phyloP scores from a whole-genome alignment of 2,113 vertebrate genomes.

The Miniopterus natalensis region DNA sequence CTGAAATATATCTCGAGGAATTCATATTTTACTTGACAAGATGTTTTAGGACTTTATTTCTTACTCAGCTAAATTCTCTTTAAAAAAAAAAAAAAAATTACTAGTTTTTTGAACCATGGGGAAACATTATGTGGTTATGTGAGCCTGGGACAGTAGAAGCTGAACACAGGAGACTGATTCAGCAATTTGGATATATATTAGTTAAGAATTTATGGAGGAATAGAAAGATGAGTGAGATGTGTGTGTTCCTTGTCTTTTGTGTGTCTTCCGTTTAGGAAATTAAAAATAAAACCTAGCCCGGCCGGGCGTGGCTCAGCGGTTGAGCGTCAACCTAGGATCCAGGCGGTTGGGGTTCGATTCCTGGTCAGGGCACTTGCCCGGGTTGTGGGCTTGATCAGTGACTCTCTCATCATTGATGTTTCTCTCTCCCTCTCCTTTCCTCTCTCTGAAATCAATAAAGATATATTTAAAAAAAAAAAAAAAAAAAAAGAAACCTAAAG shows the following conservation, averaged over 20 bases:
- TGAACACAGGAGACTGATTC: neutral
- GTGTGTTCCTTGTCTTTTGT: neutral
- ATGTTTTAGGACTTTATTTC: conserved; percentile 1
- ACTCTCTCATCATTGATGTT: too few relatives aligned
- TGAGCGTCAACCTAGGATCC: too few relatives aligned
- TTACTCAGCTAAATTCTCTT: neutral
- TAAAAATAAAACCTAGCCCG: neutral
- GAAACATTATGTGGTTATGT: neutral
- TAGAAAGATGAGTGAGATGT: neutral
- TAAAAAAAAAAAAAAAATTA: neutral
- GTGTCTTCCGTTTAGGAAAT: neutral
- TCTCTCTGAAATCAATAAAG: too few relatives aligned
- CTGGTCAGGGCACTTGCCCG: too few relatives aligned
- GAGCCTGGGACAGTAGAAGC: neutral
- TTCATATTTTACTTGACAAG: conserved; percentile 1
- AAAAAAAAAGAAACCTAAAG: neutral
- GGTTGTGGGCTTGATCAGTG: too few relatives aligned
- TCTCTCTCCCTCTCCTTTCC: too few relatives aligned
- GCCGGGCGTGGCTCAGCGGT: too few relatives aligned
- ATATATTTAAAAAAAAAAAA: neutral
- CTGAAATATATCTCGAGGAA: neutral
- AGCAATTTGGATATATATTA: neutral
- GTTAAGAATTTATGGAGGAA: neutral
- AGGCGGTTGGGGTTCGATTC: too few relatives aligned
- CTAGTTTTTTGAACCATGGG: neutral